These are phyloP conservation scores for Motacilla tschutschensis DNA, from an alignment of 2,113 vertebrate species.

Conservation along the genomic window DNA sequence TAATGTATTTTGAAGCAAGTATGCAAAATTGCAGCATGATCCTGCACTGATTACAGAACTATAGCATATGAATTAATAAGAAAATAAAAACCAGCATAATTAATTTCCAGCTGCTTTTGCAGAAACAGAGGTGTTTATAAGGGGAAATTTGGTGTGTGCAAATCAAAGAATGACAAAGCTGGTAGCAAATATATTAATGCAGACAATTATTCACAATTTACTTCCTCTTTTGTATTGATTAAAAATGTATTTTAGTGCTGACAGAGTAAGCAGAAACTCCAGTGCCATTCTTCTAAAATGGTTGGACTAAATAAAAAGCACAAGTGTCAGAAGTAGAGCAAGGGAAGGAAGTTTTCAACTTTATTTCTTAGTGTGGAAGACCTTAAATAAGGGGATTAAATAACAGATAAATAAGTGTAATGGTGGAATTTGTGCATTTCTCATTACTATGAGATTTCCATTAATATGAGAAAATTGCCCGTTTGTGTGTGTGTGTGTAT, in stretches of 20 bases:
- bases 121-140: conserved; percentile 35
- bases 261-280: not conserved
- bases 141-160: not conserved
- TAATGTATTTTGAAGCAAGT: conserved; percentile 51
- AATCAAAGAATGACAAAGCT: conserved; percentile 9
- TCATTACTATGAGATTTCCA: not conserved
- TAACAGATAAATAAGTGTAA: not conserved
- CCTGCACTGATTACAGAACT: conserved; percentile 48
- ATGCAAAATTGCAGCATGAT: conserved; percentile 37
- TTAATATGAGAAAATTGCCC: not conserved
- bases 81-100: conserved; percentile 51
- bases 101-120: conserved; percentile 57
- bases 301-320: not conserved
- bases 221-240: not conserved
- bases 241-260: not conserved
- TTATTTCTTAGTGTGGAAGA: not conserved
- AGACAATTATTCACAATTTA: not conserved
- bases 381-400: not conserved
- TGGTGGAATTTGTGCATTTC: not conserved
- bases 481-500: not conserved
- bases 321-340: not conserved
- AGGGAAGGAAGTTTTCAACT: not conserved
- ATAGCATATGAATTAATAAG: conserved; percentile 49
- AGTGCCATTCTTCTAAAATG: not conserved
- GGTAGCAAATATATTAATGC: not conserved